These are phyloP conservation scores for Ennomos erosarius DNA, from an alignment of 2,888 invertebrate genomes.

Conservation along the genomic window DNA sequence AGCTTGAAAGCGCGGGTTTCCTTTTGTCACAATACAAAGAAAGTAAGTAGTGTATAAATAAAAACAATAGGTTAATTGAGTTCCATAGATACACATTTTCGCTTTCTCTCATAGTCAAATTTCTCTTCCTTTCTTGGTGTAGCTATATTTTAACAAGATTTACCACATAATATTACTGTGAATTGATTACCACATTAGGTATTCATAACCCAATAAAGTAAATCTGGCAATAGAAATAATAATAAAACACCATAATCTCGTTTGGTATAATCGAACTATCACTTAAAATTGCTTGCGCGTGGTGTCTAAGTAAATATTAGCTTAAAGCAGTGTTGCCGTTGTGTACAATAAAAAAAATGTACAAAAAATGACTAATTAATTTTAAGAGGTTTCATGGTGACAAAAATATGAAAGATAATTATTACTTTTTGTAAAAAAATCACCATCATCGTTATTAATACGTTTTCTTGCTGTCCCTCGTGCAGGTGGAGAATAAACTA, in stretches of 20 bases:
- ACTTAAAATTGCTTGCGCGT: conserved; percentile 26
- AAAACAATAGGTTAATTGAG: no score
- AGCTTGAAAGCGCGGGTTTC: no score
- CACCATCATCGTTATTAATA: no score
- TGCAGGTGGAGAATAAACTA: no score
- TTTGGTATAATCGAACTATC: conserved; percentile 26
- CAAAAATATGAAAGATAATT: no score
- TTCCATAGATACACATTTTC: neutral
- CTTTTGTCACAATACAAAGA: no score
- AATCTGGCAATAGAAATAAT: conserved; percentile 25
- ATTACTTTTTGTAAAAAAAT: no score
- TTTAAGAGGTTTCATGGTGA: no score
- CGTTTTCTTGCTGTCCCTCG: no score
- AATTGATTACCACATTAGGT: conserved; percentile 19
- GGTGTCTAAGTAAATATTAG: conserved; percentile 35
- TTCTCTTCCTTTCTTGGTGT: conserved; percentile 1
- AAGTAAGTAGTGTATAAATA: no score
- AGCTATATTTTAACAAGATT: conserved; percentile 15
- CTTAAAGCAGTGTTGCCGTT: conserved; percentile 17
- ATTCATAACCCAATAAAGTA: conserved; percentile 24
- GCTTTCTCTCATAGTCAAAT: neutral
- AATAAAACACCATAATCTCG: conserved; percentile 25
- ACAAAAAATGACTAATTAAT: no score
- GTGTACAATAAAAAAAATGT: no score
- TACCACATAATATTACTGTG: conserved; percentile 9